Evolutionary conservation across 2,797 vertebrate genomes (phyloP).

Genomic region (Mus caroli): DNA sequence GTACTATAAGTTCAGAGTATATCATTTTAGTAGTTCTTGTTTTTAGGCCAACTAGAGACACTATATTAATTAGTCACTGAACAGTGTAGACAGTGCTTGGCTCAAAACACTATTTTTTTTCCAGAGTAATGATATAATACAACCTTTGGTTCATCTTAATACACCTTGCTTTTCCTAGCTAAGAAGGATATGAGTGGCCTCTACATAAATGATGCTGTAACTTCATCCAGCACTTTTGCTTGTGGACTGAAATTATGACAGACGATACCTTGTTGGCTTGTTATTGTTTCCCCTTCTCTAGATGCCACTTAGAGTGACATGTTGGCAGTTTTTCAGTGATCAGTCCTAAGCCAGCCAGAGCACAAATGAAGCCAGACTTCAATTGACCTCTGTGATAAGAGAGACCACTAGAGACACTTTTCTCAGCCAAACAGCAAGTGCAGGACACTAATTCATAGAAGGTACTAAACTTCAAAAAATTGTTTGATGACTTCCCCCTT

Average conservation of each 20-base stretch:
- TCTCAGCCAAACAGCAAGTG: slow-evolving; percentile 56
- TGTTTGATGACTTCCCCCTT: slow-evolving; percentile 8
- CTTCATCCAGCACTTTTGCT: slow-evolving; percentile 23
- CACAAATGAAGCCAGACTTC: slow-evolving; percentile 70
- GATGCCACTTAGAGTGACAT: slow-evolving; percentile 70
- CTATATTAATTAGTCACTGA: neutral
- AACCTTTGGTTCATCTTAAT: neutral
- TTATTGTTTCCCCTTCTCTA: slow-evolving; percentile 54
- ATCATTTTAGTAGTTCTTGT: neutral
- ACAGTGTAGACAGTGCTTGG: neutral
- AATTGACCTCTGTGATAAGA: slow-evolving; percentile 58
- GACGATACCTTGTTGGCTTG: slow-evolving; percentile 62
- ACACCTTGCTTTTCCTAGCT: neutral
- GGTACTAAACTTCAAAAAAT: slow-evolving; percentile 40
- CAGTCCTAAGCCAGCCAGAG: slow-evolving; percentile 39
- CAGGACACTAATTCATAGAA: slow-evolving; percentile 49
- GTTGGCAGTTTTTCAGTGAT: slow-evolving; percentile 73
- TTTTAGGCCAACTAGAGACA: neutral
- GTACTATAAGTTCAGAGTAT: neutral
- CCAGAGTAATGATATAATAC: neutral
- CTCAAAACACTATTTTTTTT: neutral
- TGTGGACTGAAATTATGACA: slow-evolving; percentile 59
- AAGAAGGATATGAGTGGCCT: neutral
- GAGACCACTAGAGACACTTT: slow-evolving; percentile 23
- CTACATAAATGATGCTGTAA: neutral